A percentile compares a stretch with the other conserved stretches of the same genome.
Evolutionary conservation across 2,797 vertebrate species (phyloP).

Genomic region (Ciconia nigra): DNA sequence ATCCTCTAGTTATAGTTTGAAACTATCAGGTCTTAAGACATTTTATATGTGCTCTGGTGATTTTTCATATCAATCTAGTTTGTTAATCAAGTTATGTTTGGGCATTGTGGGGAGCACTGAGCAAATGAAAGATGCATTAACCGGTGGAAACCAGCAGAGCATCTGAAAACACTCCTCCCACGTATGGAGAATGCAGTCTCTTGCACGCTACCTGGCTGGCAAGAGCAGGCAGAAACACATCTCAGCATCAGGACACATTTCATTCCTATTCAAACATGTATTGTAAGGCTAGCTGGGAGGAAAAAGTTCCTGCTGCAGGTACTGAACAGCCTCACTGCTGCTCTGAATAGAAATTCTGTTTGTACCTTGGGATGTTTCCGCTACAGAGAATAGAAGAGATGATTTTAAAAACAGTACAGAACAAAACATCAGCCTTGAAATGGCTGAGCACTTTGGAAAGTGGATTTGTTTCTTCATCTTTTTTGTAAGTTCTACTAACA

Average conservation of each 20-base stretch:
- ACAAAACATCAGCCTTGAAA: not conserved
- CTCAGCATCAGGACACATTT: not conserved
- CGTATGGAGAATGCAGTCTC: not conserved
- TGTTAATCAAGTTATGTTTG: not conserved
- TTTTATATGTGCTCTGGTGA: not conserved
- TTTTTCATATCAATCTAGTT: not conserved
- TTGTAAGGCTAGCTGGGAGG: not conserved
- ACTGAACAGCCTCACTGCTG: not conserved
- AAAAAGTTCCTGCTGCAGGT: not conserved
- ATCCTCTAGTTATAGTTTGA: not conserved
- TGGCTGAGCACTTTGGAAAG: not conserved
- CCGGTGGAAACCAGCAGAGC: not conserved
- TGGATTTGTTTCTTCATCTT: not conserved
- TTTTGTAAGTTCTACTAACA: not conserved
- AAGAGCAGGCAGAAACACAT: not conserved
- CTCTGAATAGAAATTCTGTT: not conserved
- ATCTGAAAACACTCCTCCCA: not conserved
- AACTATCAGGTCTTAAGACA: not conserved
- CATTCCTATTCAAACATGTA: not conserved
- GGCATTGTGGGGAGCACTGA: not conserved
- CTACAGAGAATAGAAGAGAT: not conserved
- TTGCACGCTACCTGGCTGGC: not conserved
- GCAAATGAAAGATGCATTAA: not conserved
- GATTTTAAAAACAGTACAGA: not conserved
- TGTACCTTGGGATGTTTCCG: not conserved